phyloP scores from a whole-genome alignment of 2,797 vertebrate genomes.

The Betta splendens region DNA sequence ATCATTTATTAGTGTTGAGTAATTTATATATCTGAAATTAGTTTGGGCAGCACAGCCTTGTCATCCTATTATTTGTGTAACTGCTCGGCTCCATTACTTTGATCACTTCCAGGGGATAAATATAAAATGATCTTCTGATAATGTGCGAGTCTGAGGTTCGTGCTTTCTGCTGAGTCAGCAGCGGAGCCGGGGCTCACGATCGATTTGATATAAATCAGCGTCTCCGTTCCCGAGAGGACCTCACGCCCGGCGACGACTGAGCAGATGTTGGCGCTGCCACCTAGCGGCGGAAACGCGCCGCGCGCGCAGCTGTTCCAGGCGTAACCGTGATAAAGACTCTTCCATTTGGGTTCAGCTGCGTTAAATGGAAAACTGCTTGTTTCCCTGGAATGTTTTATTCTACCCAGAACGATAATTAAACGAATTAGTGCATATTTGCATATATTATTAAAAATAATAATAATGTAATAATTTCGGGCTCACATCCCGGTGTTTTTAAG shows the following conservation, averaged over 20 bases:
- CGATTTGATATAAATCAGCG: constrained; percentile 46
- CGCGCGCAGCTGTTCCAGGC: constrained; percentile 37
- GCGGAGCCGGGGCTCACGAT: constrained; percentile 26
- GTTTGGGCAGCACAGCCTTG: background rate
- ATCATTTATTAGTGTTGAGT: background rate
- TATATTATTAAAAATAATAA: no score
- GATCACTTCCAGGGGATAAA: background rate
- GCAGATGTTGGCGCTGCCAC: constrained; percentile 57
- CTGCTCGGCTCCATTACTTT: constrained; percentile 3
- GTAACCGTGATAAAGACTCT: background rate
- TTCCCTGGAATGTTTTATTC: background rate
- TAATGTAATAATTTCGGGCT: background rate
- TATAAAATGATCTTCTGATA: background rate
- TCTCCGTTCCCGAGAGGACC: constrained; percentile 27
- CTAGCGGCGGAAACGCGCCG: constrained; percentile 52
- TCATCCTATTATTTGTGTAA: background rate
- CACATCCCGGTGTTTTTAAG: constrained; percentile 26
- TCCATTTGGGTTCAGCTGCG: constrained; percentile 26
- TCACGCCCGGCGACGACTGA: background rate
- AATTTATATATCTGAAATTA: constrained; percentile 7
- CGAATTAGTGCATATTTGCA: background rate
- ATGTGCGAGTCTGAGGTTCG: background rate
- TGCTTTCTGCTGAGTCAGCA: constrained; percentile 48
- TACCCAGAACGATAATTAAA: background rate
- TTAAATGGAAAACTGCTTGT: background rate